Conservation (phyloP, 2,797 vertebrate species). For the Rhodeus uyekii region DNA sequence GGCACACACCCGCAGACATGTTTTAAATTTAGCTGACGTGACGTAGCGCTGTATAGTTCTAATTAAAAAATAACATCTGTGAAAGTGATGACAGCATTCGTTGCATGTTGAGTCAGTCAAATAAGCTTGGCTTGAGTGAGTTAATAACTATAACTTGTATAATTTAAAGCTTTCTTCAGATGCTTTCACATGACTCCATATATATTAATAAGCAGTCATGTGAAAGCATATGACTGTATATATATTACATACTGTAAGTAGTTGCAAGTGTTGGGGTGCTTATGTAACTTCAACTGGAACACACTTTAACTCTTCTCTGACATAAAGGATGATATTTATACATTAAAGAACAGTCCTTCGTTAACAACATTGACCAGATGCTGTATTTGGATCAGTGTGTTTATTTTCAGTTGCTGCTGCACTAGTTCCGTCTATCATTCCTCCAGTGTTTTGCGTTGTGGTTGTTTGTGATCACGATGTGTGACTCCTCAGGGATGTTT, state of each 20-base stretch:
- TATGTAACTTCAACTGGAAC: slow-evolving; percentile 4
- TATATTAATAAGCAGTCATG: too few relatives aligned
- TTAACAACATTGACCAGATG: slow-evolving; percentile 2
- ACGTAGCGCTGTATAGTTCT: background rate
- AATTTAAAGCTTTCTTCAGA: background rate
- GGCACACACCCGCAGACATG: background rate
- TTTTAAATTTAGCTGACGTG: background rate
- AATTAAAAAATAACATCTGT: background rate
- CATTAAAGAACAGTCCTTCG: background rate
- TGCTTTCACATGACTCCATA: background rate
- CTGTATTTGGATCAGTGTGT: slow-evolving; percentile 14
- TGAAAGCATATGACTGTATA: too few relatives aligned
- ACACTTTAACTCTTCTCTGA: background rate
- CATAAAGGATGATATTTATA: slow-evolving; percentile 10
- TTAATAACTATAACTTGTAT: background rate
- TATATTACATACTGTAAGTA: too few relatives aligned
- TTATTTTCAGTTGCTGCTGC: slow-evolving; percentile 10
- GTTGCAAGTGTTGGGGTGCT: too few relatives aligned
- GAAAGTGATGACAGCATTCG: background rate
- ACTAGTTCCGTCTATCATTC: slow-evolving; percentile 20
- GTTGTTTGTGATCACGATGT: slow-evolving; percentile 23
- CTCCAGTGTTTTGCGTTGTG: slow-evolving; percentile 1
- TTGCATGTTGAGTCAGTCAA: background rate
- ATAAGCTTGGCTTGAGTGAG: background rate
- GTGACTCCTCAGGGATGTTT: slow-evolving; percentile 22